Conservation (phyloP, 2,113 vertebrate species). For the Prietella phreatophila region DNA sequence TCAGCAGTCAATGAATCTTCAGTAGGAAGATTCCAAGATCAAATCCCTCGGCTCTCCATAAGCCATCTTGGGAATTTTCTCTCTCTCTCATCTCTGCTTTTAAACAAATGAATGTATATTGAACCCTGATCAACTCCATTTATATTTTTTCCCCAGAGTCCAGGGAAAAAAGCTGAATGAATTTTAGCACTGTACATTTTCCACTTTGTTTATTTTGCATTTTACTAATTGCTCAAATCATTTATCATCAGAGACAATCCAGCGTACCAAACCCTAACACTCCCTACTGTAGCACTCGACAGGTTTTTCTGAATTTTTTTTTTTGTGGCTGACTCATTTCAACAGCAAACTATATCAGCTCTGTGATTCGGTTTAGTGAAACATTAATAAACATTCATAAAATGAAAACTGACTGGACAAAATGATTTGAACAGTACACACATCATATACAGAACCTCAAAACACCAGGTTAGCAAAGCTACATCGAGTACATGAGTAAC, state of each 20-base stretch:
- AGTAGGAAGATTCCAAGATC: not conserved
- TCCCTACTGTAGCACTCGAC: not conserved
- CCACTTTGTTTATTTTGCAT: not conserved
- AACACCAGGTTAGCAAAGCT: not conserved
- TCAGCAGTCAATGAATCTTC: not conserved
- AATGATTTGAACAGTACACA: constrained; percentile 38
- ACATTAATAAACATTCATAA: constrained; percentile 43
- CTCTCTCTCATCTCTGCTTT: not conserved
- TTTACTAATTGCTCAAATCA: not conserved
- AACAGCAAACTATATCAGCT: not conserved
- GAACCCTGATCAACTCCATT: not conserved
- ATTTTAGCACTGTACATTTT: not conserved
- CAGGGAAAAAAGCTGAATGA: not conserved
- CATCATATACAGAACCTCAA: constrained; percentile 4
- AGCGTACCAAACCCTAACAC: not conserved
- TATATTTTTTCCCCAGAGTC: not conserved
- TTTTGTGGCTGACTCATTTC: not conserved
- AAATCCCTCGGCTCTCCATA: not conserved
- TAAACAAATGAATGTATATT: not conserved
- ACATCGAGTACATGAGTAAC: not conserved
- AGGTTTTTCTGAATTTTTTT: not conserved
- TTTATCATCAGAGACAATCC: not conserved
- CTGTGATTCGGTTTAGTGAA: constrained; percentile 11
- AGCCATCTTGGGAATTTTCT: not conserved
- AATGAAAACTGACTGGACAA: constrained; percentile 51